Base-by-base conservation (phyloP, 1,140 invertebrate genomes). In the Nephotettix cincticeps region DNA sequence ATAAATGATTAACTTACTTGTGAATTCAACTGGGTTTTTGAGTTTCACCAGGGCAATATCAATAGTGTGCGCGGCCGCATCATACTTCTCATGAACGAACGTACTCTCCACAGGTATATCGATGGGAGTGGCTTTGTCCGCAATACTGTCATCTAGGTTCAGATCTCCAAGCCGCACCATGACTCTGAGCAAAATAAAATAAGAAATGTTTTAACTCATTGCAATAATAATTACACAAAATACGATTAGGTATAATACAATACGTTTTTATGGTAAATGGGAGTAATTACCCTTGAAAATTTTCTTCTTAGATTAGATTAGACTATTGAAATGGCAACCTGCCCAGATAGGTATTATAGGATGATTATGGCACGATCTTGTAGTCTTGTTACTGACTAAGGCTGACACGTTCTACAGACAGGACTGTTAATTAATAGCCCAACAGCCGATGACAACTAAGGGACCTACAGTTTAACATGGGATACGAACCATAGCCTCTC, bases 1-100 rank as follows among this genome's bases (percentile, higher is more conserved):
- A 19, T 11, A 28, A 3, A 23, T 6, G 4, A 19, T n/a, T 51
- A n/a, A 54, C 75, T 75, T 77, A 80, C 80, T 71, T 51, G 75
- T 82, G 72, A 80, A 84, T 21, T 70, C 67, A 9, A 85, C 81
- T 11, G 79, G 69, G 4, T 72, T 28, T 3, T 77, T 75, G 27
- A 87, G 76, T 54, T 77, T 79, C 1, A 86, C 70, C 21, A 86
- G 72, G 17, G 84, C 84, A 71, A 85, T 81, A 71, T 86, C 84
- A 72, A 85, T 84, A 21, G 80, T 75, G 68, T 80, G 81, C 1
- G 77, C 77, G 11, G 61, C 72, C 2, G 79, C 72, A 73, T 81
- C 77, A 69, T 83, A 85, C n/a, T 78, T 72, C 4, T 79, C 76
- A 71, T 84, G 82, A 40, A 76, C 66, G 23, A 76, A 77, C 6